phyloP scores from a whole-genome alignment of 2,888 invertebrate species.

The Sclerodermus sp. region DNA sequence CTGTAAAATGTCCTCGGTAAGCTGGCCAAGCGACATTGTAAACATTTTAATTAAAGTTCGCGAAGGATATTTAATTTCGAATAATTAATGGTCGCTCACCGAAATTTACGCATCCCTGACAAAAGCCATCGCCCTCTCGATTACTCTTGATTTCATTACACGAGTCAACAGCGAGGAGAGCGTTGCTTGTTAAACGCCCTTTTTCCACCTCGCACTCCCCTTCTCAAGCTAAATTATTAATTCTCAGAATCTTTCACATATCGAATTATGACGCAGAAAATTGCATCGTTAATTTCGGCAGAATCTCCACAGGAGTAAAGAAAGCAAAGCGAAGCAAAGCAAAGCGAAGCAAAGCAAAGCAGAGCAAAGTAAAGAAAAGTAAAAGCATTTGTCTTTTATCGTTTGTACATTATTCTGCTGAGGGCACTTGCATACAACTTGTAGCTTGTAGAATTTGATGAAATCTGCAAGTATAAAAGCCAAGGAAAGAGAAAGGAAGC shows the following conservation, averaged over 20 bases:
- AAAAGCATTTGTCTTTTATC: no score
- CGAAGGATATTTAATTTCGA: constrained; percentile 51
- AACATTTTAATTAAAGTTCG: constrained; percentile 51
- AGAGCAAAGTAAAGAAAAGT: no score
- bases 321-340: no score
- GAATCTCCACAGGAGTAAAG: no score
- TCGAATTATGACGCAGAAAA: no score
- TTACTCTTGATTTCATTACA: constrained; percentile 45
- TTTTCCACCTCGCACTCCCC: constrained; percentile 12
- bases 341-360: no score
- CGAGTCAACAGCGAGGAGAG: constrained; percentile 35
- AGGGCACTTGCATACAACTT: no score
- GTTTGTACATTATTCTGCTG: no score
- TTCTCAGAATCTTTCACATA: no score
- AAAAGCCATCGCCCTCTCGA: constrained; percentile 36
- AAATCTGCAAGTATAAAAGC: neutral
- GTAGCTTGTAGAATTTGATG: no score
- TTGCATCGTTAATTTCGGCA: no score
- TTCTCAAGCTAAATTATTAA: neutral
- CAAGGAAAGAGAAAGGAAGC: constrained; percentile 6
- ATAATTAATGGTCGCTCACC: constrained; percentile 47
- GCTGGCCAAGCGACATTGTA: constrained; percentile 35
- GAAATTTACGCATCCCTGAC: constrained; percentile 33
- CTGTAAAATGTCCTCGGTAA: constrained; percentile 35
- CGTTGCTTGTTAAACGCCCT: constrained; percentile 33